A percentile compares a stretch with the other conserved stretches of the same genome.
phyloP scores from a whole-genome alignment of 1,140 invertebrate genomes.

The Pristionchus pacificus region DNA sequence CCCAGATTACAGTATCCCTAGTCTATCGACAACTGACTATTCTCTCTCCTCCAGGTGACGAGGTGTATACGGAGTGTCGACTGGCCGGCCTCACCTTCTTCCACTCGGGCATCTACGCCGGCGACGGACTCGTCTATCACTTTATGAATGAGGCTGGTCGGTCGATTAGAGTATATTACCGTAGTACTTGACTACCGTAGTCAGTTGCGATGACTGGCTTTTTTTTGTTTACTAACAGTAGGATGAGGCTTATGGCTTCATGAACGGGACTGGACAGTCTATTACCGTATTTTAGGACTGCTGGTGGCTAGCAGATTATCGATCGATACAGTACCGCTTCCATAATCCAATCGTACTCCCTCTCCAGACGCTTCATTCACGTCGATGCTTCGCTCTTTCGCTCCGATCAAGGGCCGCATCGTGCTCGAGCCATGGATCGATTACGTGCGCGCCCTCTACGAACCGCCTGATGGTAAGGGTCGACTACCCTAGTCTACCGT shows the following conservation, averaged over 20 bases:
- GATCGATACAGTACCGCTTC: no score
- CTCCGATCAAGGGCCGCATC: conserved; percentile 5
- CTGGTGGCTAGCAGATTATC: no score
- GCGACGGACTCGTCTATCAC: conserved; percentile 26
- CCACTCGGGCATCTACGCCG: conserved; percentile 27
- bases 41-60: conserved; percentile 12
- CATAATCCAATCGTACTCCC: conserved; percentile 2
- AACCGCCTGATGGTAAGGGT: background rate
- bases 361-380: conserved; percentile 12
- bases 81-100: conserved; percentile 19
- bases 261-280: no score
- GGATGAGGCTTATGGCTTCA: background rate
- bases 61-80: conserved; percentile 19
- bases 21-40: background rate
- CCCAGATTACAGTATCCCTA: no score
- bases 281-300: no score
- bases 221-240: background rate
- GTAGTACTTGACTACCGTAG: background rate
- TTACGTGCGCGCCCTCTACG: conserved; percentile 19
- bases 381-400: conserved; percentile 15
- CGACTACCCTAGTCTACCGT: background rate
- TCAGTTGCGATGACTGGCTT: background rate
- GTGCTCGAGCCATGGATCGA: conserved; percentile 21
- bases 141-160: conserved; percentile 20
- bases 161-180: background rate